Evolutionary conservation across 2,797 vertebrate genomes (phyloP).

Genomic region (Cryptoprocta ferox): DNA sequence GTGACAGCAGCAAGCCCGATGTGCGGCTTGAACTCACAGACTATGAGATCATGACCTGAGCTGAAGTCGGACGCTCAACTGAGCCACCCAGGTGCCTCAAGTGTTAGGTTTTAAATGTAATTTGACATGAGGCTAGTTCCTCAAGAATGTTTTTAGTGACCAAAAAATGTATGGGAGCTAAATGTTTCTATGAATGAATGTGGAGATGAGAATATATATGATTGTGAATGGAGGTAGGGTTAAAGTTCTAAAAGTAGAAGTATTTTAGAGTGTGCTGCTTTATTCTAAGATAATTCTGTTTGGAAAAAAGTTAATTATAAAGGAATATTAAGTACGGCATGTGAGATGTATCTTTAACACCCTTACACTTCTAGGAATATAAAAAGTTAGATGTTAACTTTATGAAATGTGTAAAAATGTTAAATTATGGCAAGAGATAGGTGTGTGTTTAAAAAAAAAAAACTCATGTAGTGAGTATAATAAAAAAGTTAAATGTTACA

Average conservation of each 20-base stretch:
- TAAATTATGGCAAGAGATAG: neutral
- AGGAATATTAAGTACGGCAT: neutral
- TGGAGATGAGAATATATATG: constrained; percentile 15
- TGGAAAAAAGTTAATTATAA: neutral
- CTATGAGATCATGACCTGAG: too few relatives aligned
- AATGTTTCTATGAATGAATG: constrained; percentile 23
- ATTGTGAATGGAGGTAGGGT: neutral
- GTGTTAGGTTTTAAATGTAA: neutral
- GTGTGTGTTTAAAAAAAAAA: neutral
- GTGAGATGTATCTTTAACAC: neutral
- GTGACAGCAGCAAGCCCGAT: too few relatives aligned
- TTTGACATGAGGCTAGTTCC: neutral
- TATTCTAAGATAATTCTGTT: neutral
- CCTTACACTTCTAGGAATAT: neutral
- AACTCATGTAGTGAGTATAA: neutral
- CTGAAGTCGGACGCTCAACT: too few relatives aligned
- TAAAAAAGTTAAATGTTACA: neutral
- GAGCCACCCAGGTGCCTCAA: neutral
- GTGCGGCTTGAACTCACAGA: too few relatives aligned
- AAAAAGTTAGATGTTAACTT: neutral
- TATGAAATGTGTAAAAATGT: neutral
- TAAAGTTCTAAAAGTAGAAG: neutral
- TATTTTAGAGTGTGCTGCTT: neutral
- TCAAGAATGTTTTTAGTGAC: constrained; percentile 6
- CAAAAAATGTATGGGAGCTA: neutral